phyloP scores from a whole-genome alignment of 2,888 invertebrate genomes.

The Seladonia tumulorum region DNA sequence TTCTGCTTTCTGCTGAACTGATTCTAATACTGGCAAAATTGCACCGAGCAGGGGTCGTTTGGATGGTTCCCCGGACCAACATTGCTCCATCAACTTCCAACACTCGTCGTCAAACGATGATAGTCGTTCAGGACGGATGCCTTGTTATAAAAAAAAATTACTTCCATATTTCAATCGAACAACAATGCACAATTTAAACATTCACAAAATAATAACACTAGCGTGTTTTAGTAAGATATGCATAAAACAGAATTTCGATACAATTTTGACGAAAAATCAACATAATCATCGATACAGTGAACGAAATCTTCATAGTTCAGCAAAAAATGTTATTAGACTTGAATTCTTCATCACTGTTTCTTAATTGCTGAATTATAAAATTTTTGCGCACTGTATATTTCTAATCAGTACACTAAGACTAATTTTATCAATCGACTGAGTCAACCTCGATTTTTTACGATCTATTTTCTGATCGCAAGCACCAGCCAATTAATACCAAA shows the following conservation, averaged over 20 bases:
- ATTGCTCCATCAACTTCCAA: conserved; percentile 93
- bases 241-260: neutral
- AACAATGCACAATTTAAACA: neutral
- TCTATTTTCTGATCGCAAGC: too few species aligned
- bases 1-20: conserved; percentile 84
- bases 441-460: too few species aligned
- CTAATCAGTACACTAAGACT: too few species aligned
- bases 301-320: neutral
- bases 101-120: conserved; percentile 91
- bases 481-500: too few species aligned
- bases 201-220: neutral
- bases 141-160: conserved; percentile 83
- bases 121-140: conserved; percentile 92
- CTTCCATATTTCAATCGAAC: neutral
- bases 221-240: neutral
- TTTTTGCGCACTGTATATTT: too few species aligned
- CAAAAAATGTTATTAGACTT: too few species aligned
- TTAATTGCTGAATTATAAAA: too few species aligned
- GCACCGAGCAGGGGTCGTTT: conserved; percentile 92
- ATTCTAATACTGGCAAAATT: conserved; percentile 89
- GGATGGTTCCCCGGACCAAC: conserved; percentile 92
- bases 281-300: too few species aligned
- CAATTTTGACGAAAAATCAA: neutral
- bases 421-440: too few species aligned
- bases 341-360: too few species aligned